Evolutionary conservation across 2,797 vertebrate genomes (phyloP).

Genomic region (Pantherophis alleghaniensis): DNA sequence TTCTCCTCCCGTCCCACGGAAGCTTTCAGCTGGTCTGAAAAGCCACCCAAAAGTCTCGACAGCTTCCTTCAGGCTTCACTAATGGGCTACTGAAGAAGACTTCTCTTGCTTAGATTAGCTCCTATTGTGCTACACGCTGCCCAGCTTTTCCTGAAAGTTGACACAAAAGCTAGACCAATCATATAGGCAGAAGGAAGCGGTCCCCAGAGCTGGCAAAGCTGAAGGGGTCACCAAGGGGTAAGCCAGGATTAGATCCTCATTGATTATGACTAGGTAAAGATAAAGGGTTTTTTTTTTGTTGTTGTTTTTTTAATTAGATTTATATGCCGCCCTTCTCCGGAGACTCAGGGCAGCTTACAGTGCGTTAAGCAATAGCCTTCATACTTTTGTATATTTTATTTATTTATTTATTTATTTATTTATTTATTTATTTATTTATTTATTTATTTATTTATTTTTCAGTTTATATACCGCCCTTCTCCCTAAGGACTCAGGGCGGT

Average conservation of each 20-base stretch:
- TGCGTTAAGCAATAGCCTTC: no score
- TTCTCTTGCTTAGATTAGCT: conserved; percentile 55
- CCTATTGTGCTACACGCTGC: conserved; percentile 60
- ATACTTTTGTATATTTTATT: no score
- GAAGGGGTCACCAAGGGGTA: neutral
- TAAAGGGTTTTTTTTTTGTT: no score
- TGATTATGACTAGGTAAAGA: neutral
- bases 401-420: no score
- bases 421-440: no score
- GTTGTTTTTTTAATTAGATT: no score
- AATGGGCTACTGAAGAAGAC: conserved; percentile 41
- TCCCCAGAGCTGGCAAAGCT: neutral
- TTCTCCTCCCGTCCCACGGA: conserved; percentile 35
- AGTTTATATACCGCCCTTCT: no score
- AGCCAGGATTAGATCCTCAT: neutral
- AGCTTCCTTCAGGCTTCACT: conserved; percentile 52
- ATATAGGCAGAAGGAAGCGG: neutral
- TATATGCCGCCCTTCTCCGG: no score
- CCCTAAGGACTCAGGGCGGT: no score
- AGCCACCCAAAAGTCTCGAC: conserved; percentile 56
- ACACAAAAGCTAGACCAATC: neutral
- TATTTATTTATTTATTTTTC: no score
- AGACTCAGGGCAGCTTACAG: no score
- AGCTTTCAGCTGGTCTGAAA: conserved; percentile 35
- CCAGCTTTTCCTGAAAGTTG: conserved; percentile 44